A percentile compares a stretch with the other conserved stretches of the same genome.
phyloP scores from a whole-genome alignment of 1,140 invertebrate species.

The Elysia chlorotica region DNA sequence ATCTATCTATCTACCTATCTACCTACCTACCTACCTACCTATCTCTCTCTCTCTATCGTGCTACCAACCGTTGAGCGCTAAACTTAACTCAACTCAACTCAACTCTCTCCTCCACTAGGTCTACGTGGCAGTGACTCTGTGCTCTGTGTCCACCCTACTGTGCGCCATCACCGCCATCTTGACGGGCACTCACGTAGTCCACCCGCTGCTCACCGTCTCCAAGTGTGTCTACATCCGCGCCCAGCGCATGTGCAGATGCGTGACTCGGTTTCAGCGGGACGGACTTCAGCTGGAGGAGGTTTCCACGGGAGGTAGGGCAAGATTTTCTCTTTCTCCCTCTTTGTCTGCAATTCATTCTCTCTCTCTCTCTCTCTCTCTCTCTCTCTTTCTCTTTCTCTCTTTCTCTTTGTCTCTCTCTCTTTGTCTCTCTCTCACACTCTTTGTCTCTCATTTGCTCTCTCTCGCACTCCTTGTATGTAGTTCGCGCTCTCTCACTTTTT shows the following conservation, averaged over 20 bases:
- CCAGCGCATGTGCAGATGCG: conserved; percentile 1
- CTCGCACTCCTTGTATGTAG: no score
- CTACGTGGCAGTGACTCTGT: conserved; percentile 2
- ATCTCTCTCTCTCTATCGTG: no score
- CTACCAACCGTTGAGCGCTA: no score
- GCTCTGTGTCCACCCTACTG: not conserved
- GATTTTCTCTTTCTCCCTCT: not conserved
- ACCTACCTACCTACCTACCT: no score
- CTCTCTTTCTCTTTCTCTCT: no score
- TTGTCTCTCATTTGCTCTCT: no score
- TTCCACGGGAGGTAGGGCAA: not conserved
- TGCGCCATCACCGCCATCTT: conserved; percentile 11
- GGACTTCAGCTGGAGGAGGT: conserved; percentile 6
- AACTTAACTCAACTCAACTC: not conserved
- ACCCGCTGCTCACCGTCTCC: conserved; percentile 6
- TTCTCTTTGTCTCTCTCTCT: no score
- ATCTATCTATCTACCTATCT: no score
- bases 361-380: no score
- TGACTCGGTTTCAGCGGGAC: conserved; percentile 7
- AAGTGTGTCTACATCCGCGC: conserved; percentile 10
- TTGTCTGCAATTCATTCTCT: no score
- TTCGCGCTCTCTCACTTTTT: no score
- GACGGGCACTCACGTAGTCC: conserved; percentile 14
- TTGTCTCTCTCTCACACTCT: no score
- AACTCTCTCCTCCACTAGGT: not conserved